Evolutionary conservation across 2,888 invertebrate species (phyloP), one percentile per base, ranked within the genome.

Genomic region (Hydropsyche betteni): DNA sequence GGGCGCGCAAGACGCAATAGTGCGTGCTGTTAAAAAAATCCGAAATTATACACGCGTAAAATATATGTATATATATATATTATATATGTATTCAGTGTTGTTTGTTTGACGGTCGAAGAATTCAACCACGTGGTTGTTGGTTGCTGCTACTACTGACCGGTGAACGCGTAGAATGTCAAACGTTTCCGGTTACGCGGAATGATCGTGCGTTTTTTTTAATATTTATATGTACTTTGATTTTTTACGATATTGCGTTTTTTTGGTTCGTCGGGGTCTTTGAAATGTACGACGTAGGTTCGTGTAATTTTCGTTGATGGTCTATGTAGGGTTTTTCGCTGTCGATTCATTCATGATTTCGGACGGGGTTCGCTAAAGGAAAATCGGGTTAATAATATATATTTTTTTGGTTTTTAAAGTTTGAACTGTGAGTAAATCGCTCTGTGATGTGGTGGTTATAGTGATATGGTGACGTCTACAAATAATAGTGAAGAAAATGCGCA

Each of bases 401-500:
- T 34, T 34, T 33, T 33, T 24, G 8, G 5, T 12, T 64, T 8
- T 10, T 33, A 8, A 34, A 24, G n/a, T 24, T 12, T 64, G 14
- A 33, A 5, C 33, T 7, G 34, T 33, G 14, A 33, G 7, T 64
- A 12, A 8, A 33, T 34, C 34, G 4, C 34, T 5, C n/a, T 64
- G 12, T 14, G 33, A 34, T 14, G 38, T 69, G 69, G 44, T 38
- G 44, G n/a, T 5, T n/a, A 69, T 12, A 69, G 55, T 70, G 70
- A 51, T 51, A 70, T 70, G 44, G 50, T 44, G 55, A 53, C 51
- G 14, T 38, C 38, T 44, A 75, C 74, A 69, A 64, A 77, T 75
- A 74, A 73, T 69, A 70, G 44, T 44, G 44, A 16, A 55, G 77
- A 79, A 77, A 76, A 79, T 79, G 79, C 75, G 69, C 53, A 78